Evolutionary conservation across 2,113 vertebrate genomes (phyloP).

Genomic region (Upupa epops): DNA sequence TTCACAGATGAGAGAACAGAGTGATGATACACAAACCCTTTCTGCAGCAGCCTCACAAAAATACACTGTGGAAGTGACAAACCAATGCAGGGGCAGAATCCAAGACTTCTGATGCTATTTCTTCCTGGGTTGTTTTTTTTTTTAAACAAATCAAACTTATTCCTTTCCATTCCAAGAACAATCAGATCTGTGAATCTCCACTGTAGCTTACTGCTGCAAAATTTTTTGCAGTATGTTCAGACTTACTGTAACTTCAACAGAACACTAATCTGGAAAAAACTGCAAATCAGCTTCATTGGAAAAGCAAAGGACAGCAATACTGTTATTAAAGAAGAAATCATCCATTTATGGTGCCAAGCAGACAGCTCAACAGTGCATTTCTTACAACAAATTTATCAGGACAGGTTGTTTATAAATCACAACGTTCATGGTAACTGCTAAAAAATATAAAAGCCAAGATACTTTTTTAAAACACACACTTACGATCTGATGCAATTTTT

Average conservation of each 20-base stretch:
- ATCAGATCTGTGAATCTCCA: background rate
- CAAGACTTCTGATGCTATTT: background rate
- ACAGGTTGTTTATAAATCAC: background rate
- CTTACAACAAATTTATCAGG: background rate
- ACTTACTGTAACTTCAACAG: background rate
- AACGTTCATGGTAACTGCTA: background rate
- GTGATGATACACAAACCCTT: background rate
- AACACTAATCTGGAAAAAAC: background rate
- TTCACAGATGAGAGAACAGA: background rate
- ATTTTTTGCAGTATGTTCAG: background rate
- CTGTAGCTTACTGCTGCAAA: background rate
- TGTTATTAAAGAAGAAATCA: background rate
- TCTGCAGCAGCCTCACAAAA: background rate
- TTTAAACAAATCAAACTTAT: background rate
- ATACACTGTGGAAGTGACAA: background rate
- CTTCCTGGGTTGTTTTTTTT: background rate
- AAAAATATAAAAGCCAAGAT: background rate
- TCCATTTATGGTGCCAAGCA: background rate
- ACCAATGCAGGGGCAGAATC: background rate
- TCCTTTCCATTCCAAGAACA: background rate
- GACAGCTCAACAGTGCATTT: background rate
- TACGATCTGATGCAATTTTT: conserved; percentile 91
- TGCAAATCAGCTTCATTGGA: background rate
- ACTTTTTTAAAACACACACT: conserved; percentile 51
- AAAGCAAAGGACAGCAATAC: background rate